Evolutionary conservation across 2,888 invertebrate genomes (phyloP), one percentile per base, ranked within the genome.

Genomic region (Synergus laeviventris): DNA sequence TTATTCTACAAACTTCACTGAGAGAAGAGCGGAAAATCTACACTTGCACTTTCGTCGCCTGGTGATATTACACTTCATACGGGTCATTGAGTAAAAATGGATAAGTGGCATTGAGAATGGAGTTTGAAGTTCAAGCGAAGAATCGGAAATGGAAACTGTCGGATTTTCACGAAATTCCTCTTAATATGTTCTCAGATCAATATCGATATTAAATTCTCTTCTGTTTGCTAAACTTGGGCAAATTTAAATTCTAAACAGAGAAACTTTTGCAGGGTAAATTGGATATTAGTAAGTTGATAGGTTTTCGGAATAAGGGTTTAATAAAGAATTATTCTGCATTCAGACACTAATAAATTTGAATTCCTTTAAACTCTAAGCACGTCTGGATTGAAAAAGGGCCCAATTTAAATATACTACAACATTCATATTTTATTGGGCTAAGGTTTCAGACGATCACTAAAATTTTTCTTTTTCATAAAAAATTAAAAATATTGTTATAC

Each of bases 111-210:
- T 70, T 70, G 70, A 49, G 70, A 49, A 49, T 49, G 45, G 49
- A 70, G 70, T 70, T 70, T 70, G 70, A 70, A 45, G 31, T 70
- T 49, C 70, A 49, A 31, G 70, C 70, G 36, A 49, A 70, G 70
- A 70, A 70, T 70, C 49, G 70, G 70, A 70, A 70, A 70, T 70
- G 70, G 70, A 49, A 70, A 31, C 70, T 49, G 70, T 70, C 49
- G 70, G 49, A 70, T 70, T 70, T 70, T 70, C 70, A 31, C 36
- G 31, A 70, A 49, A 70, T 70, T 70, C 42, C 49, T 31, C 49
- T 70, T 49, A 70, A 70, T 45, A 70, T 45, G 31, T 70, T 70
- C 45, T 8, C 12, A 14, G 45, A 70, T 70, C 70, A 45, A 70
- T 49, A 31, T 45, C 24, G 45, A 49, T 70, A 70, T 70, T 70